phyloP scores from a whole-genome alignment of 1,140 invertebrate species.

The Calephelis nemesis region DNA sequence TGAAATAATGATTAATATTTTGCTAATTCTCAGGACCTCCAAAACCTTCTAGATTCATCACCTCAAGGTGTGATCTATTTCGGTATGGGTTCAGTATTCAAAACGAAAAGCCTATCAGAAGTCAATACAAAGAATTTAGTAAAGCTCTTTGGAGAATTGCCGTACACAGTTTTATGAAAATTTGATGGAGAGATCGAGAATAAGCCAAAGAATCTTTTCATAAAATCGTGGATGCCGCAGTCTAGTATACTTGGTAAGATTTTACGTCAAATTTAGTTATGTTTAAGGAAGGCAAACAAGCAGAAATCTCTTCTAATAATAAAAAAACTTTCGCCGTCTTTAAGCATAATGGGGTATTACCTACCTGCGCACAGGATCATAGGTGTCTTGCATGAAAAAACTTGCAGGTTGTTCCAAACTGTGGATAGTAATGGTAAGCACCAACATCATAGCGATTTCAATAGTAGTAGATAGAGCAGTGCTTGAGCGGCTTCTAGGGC shows the following conservation, averaged over 20 bases:
- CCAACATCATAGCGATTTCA: no score
- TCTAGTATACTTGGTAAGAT: slow-evolving; percentile 77
- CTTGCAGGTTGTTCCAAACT: no score
- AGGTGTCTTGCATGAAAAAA: no score
- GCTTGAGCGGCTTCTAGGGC: no score
- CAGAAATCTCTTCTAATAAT: no score
- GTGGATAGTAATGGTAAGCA: no score
- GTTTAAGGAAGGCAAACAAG: not conserved
- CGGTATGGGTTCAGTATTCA: slow-evolving; percentile 77
- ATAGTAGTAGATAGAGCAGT: no score
- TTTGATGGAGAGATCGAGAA: slow-evolving; percentile 63
- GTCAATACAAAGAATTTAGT: slow-evolving; percentile 31
- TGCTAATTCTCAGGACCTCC: slow-evolving; percentile 57
- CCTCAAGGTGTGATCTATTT: slow-evolving; percentile 79
- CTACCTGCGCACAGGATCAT: no score
- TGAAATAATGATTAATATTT: slow-evolving; percentile 21
- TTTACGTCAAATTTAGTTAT: not conserved
- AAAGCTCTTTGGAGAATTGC: slow-evolving; percentile 35
- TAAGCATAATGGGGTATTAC: no score
- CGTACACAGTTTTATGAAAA: slow-evolving; percentile 74
- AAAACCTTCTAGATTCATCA: slow-evolving; percentile 64
- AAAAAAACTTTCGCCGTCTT: not conserved
- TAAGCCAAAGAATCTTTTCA: slow-evolving; percentile 78
- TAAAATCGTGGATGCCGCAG: slow-evolving; percentile 82
- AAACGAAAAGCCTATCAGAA: slow-evolving; percentile 43